These are phyloP conservation scores for Cryptocheilus praepositus DNA, from an alignment of 2,888 invertebrate species.

Conservation along the genomic window DNA sequence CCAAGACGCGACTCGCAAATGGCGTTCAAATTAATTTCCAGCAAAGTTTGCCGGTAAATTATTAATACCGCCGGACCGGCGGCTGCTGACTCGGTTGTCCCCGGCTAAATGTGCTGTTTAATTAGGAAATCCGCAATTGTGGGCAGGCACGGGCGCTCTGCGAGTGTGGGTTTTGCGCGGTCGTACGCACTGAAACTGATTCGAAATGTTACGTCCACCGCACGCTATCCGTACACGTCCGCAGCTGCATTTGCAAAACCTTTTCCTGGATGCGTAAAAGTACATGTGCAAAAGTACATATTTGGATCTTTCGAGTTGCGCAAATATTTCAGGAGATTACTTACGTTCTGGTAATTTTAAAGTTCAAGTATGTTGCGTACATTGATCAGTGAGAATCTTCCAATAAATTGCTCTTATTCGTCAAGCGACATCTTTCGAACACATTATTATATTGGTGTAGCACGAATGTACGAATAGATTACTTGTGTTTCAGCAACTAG, in stretches of 20 bases:
- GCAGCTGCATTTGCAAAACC: background rate
- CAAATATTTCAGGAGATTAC: too few species aligned
- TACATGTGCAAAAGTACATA: too few species aligned
- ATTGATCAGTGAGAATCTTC: too few species aligned
- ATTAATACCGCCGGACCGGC: slow-evolving; percentile 51
- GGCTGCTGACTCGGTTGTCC: slow-evolving; percentile 56
- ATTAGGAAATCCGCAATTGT: slow-evolving; percentile 65
- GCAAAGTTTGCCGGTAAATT: slow-evolving; percentile 59
- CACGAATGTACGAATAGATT: too few species aligned
- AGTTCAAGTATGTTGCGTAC: too few species aligned
- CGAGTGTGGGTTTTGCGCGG: slow-evolving; percentile 34
- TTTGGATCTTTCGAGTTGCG: too few species aligned
- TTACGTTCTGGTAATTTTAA: too few species aligned
- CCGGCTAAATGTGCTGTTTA: slow-evolving; percentile 60
- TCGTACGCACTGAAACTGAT: background rate
- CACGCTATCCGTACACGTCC: background rate
- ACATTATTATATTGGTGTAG: too few species aligned
- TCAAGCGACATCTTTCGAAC: too few species aligned
- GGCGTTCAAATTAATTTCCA: slow-evolving; percentile 63
- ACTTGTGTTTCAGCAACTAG: too few species aligned
- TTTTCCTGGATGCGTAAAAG: too few species aligned
- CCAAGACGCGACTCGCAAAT: slow-evolving; percentile 58
- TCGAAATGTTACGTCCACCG: background rate
- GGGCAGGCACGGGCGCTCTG: slow-evolving; percentile 42
- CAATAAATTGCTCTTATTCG: too few species aligned